These are phyloP conservation scores for Pristionchus arcanus DNA, from an alignment of 2,888 invertebrate species.

Conservation along the genomic window DNA sequence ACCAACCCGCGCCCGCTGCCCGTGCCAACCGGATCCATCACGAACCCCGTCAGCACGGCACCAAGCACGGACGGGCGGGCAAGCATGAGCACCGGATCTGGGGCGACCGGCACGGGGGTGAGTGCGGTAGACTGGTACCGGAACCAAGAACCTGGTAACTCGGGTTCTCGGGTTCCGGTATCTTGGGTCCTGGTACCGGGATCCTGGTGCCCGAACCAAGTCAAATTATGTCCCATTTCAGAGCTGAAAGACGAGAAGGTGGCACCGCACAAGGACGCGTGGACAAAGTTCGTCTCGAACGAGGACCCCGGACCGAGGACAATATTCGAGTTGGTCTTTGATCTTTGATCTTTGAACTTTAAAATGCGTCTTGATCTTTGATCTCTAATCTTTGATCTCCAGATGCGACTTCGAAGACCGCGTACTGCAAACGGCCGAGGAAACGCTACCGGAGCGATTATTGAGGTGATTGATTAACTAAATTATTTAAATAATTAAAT, in stretches of 20 bases:
- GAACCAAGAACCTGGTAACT: neutral
- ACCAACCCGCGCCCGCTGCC: conserved; percentile 76
- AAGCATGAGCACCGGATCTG: conserved; percentile 77
- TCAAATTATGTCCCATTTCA: conserved; percentile 54
- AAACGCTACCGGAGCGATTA: conserved; percentile 67
- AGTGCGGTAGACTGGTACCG: neutral
- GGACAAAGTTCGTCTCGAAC: conserved; percentile 75
- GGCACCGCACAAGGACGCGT: conserved; percentile 77
- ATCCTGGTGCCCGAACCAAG: neutral
- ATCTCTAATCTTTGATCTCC: conserved; percentile 58
- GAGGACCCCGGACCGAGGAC: conserved; percentile 72
- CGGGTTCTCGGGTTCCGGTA: neutral
- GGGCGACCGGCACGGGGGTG: conserved; percentile 78
- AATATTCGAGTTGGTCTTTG: conserved; percentile 65
- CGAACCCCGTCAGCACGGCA: conserved; percentile 69
- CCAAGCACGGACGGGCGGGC: conserved; percentile 75
- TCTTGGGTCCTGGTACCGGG: neutral
- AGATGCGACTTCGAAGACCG: conserved; percentile 74
- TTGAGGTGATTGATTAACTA: conserved; percentile 52
- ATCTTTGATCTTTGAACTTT: conserved; percentile 46
- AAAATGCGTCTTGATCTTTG: conserved; percentile 53
- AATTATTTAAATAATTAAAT: neutral
- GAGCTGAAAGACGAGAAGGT: conserved; percentile 77
- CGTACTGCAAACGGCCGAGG: conserved; percentile 69
- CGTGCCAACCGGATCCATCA: conserved; percentile 74